A percentile compares a stretch with the other conserved stretches of the same genome.
Evolutionary conservation across 1,140 invertebrate species (phyloP).

Genomic region (Drosophila aff.): DNA sequence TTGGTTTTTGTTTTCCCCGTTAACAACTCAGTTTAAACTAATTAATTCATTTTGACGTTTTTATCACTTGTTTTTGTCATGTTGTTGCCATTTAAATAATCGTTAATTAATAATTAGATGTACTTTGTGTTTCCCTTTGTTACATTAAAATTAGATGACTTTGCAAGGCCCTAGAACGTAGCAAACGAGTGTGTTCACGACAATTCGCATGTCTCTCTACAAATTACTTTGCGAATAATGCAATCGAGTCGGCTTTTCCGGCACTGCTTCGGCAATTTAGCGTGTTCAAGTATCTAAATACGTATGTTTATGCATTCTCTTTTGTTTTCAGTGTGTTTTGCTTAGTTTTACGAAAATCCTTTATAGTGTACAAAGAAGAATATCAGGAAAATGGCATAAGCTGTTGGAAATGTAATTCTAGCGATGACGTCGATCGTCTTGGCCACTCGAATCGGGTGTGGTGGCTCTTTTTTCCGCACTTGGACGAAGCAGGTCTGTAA

Average conservation of each 20-base stretch:
- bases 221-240: constrained; percentile 45
- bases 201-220: constrained; percentile 28
- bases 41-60: constrained; percentile 56
- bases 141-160: constrained; percentile 74
- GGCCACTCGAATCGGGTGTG: constrained; percentile 95
- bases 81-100: constrained; percentile 50
- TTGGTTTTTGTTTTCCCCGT: constrained; percentile 24
- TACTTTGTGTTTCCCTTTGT: constrained; percentile 82
- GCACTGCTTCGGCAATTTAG: constrained; percentile 49
- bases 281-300: constrained; percentile 33
- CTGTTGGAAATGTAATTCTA: constrained; percentile 95
- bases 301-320: constrained; percentile 32
- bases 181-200: constrained; percentile 52
- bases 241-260: constrained; percentile 32
- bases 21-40: constrained; percentile 68
- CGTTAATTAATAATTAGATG: constrained; percentile 67
- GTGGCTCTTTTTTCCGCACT: constrained; percentile 94
- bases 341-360: constrained; percentile 87
- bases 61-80: constrained; percentile 69
- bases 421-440: constrained; percentile 98
- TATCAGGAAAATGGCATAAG: constrained; percentile 95
- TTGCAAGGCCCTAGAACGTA: constrained; percentile 62
- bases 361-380: constrained; percentile 98
- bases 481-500: constrained; percentile 89
- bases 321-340: constrained; percentile 25